Evolutionary conservation across 2,888 invertebrate species (phyloP).

Genomic region (Rhagonycha fulva): DNA sequence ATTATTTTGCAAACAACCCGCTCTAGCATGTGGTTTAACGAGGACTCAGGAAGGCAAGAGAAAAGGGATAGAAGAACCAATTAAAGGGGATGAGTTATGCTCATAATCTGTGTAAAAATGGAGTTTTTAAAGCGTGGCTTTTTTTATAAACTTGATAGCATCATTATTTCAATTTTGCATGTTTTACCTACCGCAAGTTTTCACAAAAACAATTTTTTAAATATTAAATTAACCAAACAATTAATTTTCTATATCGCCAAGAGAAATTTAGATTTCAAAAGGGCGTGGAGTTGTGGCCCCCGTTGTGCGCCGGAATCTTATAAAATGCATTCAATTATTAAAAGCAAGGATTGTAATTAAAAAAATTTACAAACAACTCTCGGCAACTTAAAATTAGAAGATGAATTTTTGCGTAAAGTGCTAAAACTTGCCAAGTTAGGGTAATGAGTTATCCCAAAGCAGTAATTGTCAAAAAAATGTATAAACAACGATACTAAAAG

Average conservation of each 20-base stretch:
- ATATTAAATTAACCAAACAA: not conserved
- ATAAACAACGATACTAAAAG: constrained; percentile 40
- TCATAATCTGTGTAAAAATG: constrained; percentile 42
- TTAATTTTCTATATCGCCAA: not conserved
- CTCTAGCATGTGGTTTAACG: constrained; percentile 41
- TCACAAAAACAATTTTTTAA: not conserved
- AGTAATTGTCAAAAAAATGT: constrained; percentile 39
- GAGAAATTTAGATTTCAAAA: not conserved
- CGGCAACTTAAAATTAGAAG: not conserved
- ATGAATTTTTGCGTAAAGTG: not conserved
- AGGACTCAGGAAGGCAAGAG: constrained; percentile 18
- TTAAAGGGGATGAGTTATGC: constrained; percentile 39
- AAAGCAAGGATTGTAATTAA: not conserved
- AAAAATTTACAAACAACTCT: not conserved
- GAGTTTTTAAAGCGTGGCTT: constrained; percentile 16
- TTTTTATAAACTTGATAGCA: constrained; percentile 14
- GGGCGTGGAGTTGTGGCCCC: not conserved
- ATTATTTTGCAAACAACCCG: constrained; percentile 46
- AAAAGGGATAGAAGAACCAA: constrained; percentile 31
- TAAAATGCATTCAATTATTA: not conserved
- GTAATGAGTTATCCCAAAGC: constrained; percentile 38
- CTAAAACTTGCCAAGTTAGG: constrained; percentile 10
- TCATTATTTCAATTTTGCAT: constrained; percentile 22
- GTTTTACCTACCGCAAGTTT: not conserved
- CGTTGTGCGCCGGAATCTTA: not conserved